These are phyloP conservation scores for Metellina segmentata DNA, from an alignment of 2,888 invertebrate genomes.

Conservation along the genomic window DNA sequence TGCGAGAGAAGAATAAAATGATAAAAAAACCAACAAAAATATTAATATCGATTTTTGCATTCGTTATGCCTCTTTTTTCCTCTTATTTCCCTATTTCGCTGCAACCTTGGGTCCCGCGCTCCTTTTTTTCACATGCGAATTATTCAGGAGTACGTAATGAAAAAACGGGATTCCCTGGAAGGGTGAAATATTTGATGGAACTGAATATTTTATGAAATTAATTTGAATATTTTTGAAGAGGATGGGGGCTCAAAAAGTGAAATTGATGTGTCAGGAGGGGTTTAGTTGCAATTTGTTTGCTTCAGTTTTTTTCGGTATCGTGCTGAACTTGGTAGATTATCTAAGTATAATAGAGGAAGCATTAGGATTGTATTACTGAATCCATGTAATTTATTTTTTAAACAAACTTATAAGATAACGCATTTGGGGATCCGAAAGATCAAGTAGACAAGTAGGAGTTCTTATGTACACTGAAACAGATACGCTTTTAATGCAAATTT, in stretches of 20 bases:
- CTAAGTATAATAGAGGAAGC: background rate
- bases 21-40: conserved; percentile 18
- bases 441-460: too few relatives aligned
- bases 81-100: background rate
- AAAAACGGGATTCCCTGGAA: background rate
- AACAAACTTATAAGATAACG: too few relatives aligned
- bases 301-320: background rate
- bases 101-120: background rate
- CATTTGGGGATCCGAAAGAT: too few relatives aligned
- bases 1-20: background rate
- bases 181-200: background rate
- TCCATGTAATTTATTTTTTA: too few relatives aligned
- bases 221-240: background rate
- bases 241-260: background rate
- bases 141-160: background rate
- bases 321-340: background rate
- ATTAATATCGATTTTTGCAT: conserved; percentile 63
- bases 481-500: too few relatives aligned
- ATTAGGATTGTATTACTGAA: background rate
- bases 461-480: too few relatives aligned
- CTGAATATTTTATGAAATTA: background rate
- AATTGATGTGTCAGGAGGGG: background rate
- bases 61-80: conserved; percentile 22
- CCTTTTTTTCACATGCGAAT: background rate
- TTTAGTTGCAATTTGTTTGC: background rate